These are phyloP conservation scores for Pseudomyrmex pallidus DNA, from an alignment of 1,140 invertebrate species.

Conservation along the genomic window DNA sequence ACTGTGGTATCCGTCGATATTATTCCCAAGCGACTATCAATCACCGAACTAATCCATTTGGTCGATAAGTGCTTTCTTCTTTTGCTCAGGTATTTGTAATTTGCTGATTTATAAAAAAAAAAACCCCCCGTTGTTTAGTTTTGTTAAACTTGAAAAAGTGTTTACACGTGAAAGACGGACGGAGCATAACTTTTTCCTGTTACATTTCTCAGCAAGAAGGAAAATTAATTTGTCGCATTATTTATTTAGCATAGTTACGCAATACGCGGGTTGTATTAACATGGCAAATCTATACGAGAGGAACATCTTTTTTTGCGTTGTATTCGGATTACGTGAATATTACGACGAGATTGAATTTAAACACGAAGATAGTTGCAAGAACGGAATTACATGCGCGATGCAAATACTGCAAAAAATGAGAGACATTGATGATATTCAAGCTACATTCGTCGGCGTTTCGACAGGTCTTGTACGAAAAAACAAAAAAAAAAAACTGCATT, in stretches of 20 bases:
- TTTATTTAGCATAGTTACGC: constrained; percentile 76
- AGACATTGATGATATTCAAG: constrained; percentile 81
- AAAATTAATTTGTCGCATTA: background rate
- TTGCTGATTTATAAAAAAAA: no score
- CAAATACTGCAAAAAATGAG: constrained; percentile 84
- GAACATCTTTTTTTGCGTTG: constrained; percentile 87
- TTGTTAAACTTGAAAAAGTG: no score
- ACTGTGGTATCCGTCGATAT: constrained; percentile 81
- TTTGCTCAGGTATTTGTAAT: constrained; percentile 63
- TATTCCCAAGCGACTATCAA: constrained; percentile 59
- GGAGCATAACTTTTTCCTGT: no score
- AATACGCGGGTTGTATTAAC: constrained; percentile 85
- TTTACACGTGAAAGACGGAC: no score
- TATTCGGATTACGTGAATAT: constrained; percentile 85
- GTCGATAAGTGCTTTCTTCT: constrained; percentile 56
- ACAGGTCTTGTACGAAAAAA: constrained; percentile 82
- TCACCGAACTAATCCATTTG: constrained; percentile 63
- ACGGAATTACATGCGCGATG: constrained; percentile 85
- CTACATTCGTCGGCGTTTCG: constrained; percentile 88
- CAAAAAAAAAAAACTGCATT: background rate
- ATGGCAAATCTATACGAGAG: constrained; percentile 87
- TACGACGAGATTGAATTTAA: constrained; percentile 82
- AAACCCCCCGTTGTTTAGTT: no score
- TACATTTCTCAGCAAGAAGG: background rate
- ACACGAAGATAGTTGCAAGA: constrained; percentile 86